Conservation (phyloP, 2,113 vertebrate species). For the Poecile atricapillus region DNA sequence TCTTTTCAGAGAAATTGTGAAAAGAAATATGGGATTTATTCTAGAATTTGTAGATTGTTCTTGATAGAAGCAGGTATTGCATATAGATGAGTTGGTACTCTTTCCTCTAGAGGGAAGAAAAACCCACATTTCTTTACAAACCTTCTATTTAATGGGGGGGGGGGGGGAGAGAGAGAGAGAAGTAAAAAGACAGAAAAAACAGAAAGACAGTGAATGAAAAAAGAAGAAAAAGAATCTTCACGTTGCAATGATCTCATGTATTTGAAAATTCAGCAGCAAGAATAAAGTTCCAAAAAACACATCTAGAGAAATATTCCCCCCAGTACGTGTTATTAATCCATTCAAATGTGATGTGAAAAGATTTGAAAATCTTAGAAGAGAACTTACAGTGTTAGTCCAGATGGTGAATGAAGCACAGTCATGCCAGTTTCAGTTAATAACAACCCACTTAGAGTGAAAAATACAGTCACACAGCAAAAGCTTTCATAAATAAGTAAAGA, state of each 20-base stretch:
- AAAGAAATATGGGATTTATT: neutral
- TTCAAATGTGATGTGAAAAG: neutral
- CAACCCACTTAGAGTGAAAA: neutral
- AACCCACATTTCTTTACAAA: neutral
- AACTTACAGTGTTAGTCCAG: neutral
- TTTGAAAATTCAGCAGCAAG: neutral
- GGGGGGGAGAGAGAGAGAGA: accelerated
- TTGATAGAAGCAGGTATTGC: neutral
- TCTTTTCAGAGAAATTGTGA: neutral
- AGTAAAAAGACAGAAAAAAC: neutral
- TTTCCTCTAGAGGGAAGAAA: neutral
- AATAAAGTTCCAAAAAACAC: neutral
- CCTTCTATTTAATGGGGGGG: neutral
- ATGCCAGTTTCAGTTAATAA: conserved; percentile 5
- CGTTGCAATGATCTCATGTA: neutral
- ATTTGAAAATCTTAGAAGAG: neutral
- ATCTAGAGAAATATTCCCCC: neutral
- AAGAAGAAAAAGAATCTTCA: neutral
- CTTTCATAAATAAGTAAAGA: conserved; percentile 11
- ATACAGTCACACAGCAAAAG: neutral
- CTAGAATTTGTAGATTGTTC: neutral
- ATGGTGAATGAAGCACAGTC: neutral
- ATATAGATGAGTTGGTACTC: neutral
- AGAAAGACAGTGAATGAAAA: neutral
- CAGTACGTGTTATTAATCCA: neutral